Percentiles rank a stretch among this genome's conserved stretches.
Conservation (phyloP, 64 coral and sea anemone genomes). For the Hydrozoanthus tunicans region DNA sequence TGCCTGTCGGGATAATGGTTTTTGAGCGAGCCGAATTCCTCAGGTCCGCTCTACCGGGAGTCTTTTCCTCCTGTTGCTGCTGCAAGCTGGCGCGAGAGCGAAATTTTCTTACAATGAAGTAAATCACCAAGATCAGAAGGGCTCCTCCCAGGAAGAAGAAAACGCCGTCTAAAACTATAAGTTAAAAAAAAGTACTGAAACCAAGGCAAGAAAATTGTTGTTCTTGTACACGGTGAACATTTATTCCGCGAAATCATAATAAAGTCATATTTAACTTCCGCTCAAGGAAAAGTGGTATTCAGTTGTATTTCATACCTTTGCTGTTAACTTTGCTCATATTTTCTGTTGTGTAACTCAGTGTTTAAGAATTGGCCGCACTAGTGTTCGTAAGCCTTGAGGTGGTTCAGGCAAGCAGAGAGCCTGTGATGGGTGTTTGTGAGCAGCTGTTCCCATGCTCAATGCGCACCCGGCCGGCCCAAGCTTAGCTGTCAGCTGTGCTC, state of each 20-base stretch:
- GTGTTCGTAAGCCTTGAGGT: neutral
- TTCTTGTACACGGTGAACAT: neutral
- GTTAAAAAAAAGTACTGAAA: neutral
- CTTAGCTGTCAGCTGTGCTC: neutral
- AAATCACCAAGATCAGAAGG: slow-evolving; percentile 8
- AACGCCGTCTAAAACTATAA: slow-evolving; percentile 30
- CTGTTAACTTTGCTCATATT: slow-evolving; percentile 29
- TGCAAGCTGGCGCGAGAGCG: neutral
- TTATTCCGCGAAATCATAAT: too few species aligned
- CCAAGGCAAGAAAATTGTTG: neutral
- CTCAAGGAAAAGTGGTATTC: slow-evolving; percentile 14
- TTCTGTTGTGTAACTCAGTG: neutral
- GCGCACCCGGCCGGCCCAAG: neutral
- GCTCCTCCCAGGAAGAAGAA: slow-evolving; percentile 42
- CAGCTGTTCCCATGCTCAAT: neutral
- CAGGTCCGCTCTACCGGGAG: neutral
- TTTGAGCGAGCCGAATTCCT: slow-evolving; percentile 42
- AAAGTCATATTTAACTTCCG: neutral
- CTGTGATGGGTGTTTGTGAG: neutral
- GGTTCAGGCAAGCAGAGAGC: neutral
- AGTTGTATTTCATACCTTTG: neutral
- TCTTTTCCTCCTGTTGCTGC: neutral
- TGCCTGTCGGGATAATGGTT: slow-evolving; percentile 28
- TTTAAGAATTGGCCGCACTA: neutral
- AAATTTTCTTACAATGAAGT: slow-evolving; percentile 44